Base-by-base conservation (phyloP, 2,888 invertebrate genomes). In the Galerucella pusilla region DNA sequence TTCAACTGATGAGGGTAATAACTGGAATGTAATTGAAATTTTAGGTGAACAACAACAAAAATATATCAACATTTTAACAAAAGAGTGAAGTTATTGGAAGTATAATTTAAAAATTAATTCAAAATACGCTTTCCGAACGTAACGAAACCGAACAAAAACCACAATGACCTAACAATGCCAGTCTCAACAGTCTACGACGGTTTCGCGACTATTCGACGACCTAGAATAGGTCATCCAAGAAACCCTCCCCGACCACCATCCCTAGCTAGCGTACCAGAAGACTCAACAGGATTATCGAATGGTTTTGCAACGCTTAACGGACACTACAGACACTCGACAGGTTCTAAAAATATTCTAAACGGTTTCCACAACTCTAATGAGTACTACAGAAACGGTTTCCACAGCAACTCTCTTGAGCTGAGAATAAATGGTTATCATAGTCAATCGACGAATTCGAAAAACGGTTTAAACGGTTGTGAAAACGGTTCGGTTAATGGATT, bases 131-230 rank as follows among this genome's bases (percentile, higher is more conserved):
- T 54, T 16, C 54, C 6, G 9, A 20, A 16, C 57, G 57, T 16
- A n/a, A 57, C 25, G 2, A 42, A 71, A 54, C 52, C 20, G 20
- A 28, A 57, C 14, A 45, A 4, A 20, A 63, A 74, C 10, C 52
- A 79, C 78, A 77, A 66, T 78, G 12, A 78, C 67, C 77, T 76
- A 52, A 75, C 78, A 1, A 85, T 85, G 84, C 85, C 85, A 64
- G 84, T 84, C 77, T 85, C 91, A 71, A 92, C 93, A 75, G 92
- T 96, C 69, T 93, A 95, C 87, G 96, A 96, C 87, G 96, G 96
- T 73, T 96, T 94, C 88, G 96, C 96, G 69, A 96, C 96, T n/a
- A 94, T 96, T 81, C 90, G 94, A 75, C 90, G 93, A 14, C 91
- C 88, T 82, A 71, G 79, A 87, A 75, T 89, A 88, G 80, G 86